Base-by-base conservation (phyloP, 2,888 invertebrate species). In the Eulithis testata region DNA sequence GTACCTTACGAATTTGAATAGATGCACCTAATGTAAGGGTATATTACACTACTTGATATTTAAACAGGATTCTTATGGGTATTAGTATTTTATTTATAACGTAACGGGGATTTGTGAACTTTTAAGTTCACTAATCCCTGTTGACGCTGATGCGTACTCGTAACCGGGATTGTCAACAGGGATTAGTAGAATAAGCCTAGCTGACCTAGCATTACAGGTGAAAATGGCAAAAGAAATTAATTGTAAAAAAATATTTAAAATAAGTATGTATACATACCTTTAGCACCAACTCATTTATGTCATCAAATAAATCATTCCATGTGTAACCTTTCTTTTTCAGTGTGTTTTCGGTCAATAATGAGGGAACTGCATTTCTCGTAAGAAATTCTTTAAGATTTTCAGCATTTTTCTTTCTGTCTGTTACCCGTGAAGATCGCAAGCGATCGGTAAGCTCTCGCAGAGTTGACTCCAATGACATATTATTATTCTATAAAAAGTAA, bases 361-460 rank as follows among this genome's bases (percentile, higher is more conserved):
- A 72, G 45, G 92, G 87, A 5, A 88, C 84, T 44, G 88, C 87
- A 78, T 88, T 88, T 73, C 88, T 85, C 12, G 82, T 83, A 3
- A 94, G 81, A 65, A 87, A 87, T 66, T 87, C 89, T 77, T 89
- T 90, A 57, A 94, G 70, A 36, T 63, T 74, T 76, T 93, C 93
- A 7, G 89, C 91, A 81, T 79, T 86, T 80, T 87, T 94, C 73
- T 91, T 94, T 50, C 94, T 83, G 50, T 94, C 94, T 44, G 85
- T 87, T 9, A 87, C 81, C 68, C 91, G 84, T 60, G 78, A 75
- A 12, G 92, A 90, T 59, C 82, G 83, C 21, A 94, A 79, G 51
- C 83, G 86, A 63, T 78, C 80, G 69, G 88, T 84, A 70, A 85
- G 81, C 72, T 89, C 88, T 71, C 76, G 83, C 44, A 93, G 63